Conservation (phyloP, 2,113 vertebrate species). For the Anser brachyrhynchus region DNA sequence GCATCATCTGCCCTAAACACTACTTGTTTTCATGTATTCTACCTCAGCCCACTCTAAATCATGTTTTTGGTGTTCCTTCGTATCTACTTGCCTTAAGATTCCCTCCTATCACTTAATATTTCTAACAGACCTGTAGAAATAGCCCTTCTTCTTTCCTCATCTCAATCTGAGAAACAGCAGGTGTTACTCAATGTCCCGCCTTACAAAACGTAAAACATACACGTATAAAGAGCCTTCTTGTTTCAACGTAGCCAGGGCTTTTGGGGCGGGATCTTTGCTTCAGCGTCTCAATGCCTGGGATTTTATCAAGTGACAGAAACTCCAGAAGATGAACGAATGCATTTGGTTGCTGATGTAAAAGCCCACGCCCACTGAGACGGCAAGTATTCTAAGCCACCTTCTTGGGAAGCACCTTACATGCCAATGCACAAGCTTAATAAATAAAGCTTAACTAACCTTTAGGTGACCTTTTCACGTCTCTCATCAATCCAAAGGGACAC, state of each 20-base stretch:
- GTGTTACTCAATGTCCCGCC: not conserved
- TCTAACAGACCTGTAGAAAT: not conserved
- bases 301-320: not conserved
- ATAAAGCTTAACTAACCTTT: not conserved
- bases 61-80: not conserved
- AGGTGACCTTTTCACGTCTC: not conserved
- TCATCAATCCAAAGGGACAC: not conserved
- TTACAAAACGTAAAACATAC: not conserved
- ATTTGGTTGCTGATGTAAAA: not conserved
- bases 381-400: not conserved
- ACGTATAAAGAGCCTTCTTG: not conserved
- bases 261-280: not conserved
- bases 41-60: not conserved
- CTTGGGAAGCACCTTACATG: not conserved
- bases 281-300: not conserved
- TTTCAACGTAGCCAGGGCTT: not conserved
- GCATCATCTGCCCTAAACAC: not conserved
- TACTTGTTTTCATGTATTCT: not conserved
- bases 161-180: not conserved
- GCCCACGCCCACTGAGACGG: not conserved
- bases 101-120: not conserved
- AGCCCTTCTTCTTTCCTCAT: not conserved
- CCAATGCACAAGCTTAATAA: not conserved
- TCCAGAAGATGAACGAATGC: not conserved
- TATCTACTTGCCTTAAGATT: not conserved